These are phyloP conservation scores for Pinctada fucata DNA, from an alignment of 2,888 invertebrate species.

Conservation along the genomic window DNA sequence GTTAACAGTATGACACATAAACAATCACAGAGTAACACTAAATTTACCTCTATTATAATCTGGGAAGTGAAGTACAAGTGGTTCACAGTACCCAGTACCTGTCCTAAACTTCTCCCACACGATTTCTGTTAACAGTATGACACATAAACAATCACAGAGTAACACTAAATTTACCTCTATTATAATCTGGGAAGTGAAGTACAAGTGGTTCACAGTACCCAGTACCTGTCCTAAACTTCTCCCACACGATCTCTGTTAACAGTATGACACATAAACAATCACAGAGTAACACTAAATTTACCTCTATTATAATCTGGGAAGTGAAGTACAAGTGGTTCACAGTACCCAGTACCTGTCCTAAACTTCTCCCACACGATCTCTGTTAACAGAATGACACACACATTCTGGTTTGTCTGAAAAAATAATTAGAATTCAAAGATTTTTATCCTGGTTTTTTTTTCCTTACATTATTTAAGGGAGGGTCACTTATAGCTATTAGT, in stretches of 20 bases:
- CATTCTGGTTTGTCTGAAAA: conserved; percentile 81
- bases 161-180: conserved; percentile 82
- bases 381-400: conserved; percentile 87
- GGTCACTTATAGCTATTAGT: not conserved
- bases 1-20: conserved; percentile 88
- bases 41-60: conserved; percentile 88
- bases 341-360: conserved; percentile 83
- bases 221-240: conserved; percentile 86
- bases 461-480: not conserved
- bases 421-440: no score
- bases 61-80: conserved; percentile 86
- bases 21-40: no score
- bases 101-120: conserved; percentile 88
- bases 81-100: conserved; percentile 84
- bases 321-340: conserved; percentile 85
- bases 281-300: no score
- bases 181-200: conserved; percentile 89
- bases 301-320: conserved; percentile 89
- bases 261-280: conserved; percentile 88
- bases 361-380: conserved; percentile 90
- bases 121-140: conserved; percentile 87
- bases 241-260: conserved; percentile 87
- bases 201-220: conserved; percentile 85
- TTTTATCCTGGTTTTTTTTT: not conserved
- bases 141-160: no score